Percentiles rank a stretch among this genome's conserved stretches.
phyloP scores from a whole-genome alignment of 2,113 vertebrate genomes.

The Phaethornis superciliosus region DNA sequence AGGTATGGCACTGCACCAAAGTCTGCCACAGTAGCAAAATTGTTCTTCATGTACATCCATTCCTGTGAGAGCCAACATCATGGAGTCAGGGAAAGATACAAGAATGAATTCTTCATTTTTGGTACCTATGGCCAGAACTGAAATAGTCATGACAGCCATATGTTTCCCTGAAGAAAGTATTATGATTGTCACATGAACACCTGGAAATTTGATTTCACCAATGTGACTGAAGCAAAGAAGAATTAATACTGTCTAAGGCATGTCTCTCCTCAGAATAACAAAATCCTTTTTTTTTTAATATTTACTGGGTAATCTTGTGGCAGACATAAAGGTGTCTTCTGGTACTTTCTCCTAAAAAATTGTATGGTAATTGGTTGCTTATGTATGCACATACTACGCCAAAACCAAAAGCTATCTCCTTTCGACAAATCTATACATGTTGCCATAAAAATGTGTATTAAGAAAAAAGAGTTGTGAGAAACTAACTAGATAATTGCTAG shows the following conservation, averaged over 20 bases:
- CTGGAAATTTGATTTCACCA: neutral
- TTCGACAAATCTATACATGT: neutral
- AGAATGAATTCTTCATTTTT: neutral
- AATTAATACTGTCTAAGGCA: neutral
- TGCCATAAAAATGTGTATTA: neutral
- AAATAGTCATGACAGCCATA: neutral
- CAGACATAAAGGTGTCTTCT: neutral
- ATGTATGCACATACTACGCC: neutral
- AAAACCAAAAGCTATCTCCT: neutral
- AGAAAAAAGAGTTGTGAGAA: neutral
- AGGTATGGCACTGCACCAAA: neutral
- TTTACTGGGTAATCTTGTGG: neutral
- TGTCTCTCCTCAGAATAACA: neutral
- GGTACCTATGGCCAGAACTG: neutral
- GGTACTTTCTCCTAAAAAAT: neutral
- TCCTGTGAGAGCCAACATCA: neutral
- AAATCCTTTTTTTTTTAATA: neutral
- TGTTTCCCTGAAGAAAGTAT: neutral
- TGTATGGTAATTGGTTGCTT: neutral
- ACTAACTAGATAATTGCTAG: neutral
- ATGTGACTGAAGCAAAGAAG: neutral
- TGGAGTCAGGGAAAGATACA: neutral
- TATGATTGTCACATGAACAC: neutral
- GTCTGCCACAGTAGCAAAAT: neutral
- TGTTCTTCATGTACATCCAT: neutral